Percentiles rank a stretch among this genome's conserved stretches.
phyloP scores from a whole-genome alignment of 2,888 invertebrate genomes.

The Polia nebulosa region DNA sequence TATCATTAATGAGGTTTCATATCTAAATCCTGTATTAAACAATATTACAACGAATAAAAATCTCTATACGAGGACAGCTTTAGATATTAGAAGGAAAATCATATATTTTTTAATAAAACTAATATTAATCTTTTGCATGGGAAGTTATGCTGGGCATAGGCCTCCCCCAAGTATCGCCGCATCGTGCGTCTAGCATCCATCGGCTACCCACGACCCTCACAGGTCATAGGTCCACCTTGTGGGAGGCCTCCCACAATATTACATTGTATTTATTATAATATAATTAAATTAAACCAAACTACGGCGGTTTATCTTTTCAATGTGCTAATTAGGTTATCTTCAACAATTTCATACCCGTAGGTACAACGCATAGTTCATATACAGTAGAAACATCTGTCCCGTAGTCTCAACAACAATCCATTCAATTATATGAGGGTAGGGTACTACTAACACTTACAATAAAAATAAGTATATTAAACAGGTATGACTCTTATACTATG shows the following conservation, averaged over 20 bases:
- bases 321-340: no score
- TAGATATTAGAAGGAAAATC: neutral
- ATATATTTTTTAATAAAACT: neutral
- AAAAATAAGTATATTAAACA: conserved; percentile 36
- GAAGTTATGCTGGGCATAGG: neutral
- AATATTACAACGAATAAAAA: conserved; percentile 38
- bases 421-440: conserved; percentile 1
- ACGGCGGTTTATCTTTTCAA: neutral
- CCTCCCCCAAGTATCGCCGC: no score
- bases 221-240: no score
- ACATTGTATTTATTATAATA: neutral
- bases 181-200: no score
- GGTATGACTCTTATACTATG: conserved; percentile 48
- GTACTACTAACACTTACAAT: conserved; percentile 1
- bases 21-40: conserved; percentile 48
- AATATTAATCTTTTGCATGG: neutral
- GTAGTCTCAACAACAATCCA: neutral
- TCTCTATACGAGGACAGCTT: neutral
- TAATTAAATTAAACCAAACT: neutral
- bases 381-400: conserved; percentile 6
- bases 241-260: no score
- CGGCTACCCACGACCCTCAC: no score
- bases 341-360: no score
- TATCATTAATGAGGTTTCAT: conserved; percentile 77
- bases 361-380: conserved; percentile 3